These are phyloP conservation scores for Druceiella hillmani DNA, from an alignment of 2,888 invertebrate species.

Conservation along the genomic window DNA sequence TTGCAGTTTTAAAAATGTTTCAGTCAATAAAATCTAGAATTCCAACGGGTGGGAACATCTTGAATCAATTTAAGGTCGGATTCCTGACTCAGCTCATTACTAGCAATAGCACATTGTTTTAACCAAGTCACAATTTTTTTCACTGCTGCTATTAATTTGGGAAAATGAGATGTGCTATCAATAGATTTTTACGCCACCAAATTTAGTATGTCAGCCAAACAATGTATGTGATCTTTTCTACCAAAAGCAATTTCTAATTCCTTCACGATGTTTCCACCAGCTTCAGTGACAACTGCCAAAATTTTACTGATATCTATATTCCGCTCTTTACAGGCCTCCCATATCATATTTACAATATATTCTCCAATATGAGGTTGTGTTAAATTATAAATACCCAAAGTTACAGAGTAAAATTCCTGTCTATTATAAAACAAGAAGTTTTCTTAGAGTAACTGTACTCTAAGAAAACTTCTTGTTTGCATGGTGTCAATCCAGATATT, in stretches of 20 bases:
- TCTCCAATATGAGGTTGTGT: slow-evolving; percentile 15
- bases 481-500: slow-evolving; percentile 16
- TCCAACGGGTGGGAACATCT: slow-evolving; percentile 19
- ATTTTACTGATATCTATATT: slow-evolving; percentile 10
- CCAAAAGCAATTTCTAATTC: slow-evolving; percentile 18
- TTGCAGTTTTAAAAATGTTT: slow-evolving; percentile 16
- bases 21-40: slow-evolving; percentile 19
- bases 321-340: slow-evolving; percentile 7
- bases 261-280: slow-evolving; percentile 21
- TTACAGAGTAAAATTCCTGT: slow-evolving; percentile 11
- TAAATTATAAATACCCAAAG: slow-evolving; percentile 15
- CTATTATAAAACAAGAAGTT: slow-evolving; percentile 10
- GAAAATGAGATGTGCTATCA: slow-evolving; percentile 15
- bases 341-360: slow-evolving; percentile 12
- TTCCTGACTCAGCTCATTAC: slow-evolving; percentile 16
- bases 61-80: slow-evolving; percentile 16
- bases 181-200: slow-evolving; percentile 22
- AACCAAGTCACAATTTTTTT: slow-evolving; percentile 19
- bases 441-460: no score
- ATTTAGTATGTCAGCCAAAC: slow-evolving; percentile 18
- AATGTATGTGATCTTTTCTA: slow-evolving; percentile 17
- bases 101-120: slow-evolving; percentile 15
- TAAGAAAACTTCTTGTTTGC: slow-evolving; percentile 17
- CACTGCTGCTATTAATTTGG: slow-evolving; percentile 12
- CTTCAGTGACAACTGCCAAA: slow-evolving; percentile 15